Evolutionary conservation across 2,113 vertebrate genomes (phyloP).

Genomic region (Mus spicilegus): DNA sequence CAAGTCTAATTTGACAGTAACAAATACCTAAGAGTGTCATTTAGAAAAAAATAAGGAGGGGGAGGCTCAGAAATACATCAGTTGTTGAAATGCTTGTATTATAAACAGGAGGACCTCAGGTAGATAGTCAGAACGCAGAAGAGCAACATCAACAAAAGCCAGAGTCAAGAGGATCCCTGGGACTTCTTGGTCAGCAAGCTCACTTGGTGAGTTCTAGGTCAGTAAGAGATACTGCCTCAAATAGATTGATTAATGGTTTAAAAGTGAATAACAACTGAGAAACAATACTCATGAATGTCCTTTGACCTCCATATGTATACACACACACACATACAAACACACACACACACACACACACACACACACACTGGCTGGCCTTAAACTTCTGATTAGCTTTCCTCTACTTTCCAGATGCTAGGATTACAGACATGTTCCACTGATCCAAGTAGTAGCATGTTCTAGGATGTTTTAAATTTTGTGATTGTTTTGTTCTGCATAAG

Average conservation of each 20-base stretch:
- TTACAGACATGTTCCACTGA: neutral
- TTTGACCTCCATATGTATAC: neutral
- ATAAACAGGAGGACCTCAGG: too few species aligned
- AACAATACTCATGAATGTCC: neutral
- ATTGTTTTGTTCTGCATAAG: neutral
- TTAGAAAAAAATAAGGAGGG: neutral
- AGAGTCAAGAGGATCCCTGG: neutral
- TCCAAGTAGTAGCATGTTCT: neutral
- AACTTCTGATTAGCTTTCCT: neutral
- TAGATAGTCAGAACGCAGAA: neutral
- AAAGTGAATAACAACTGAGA: neutral
- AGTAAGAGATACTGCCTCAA: neutral
- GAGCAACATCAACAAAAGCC: neutral
- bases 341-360: fast-evolving
- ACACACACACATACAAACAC: neutral
- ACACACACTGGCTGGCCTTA: neutral
- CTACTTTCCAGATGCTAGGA: neutral
- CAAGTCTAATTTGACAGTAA: neutral
- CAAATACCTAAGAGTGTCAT: neutral
- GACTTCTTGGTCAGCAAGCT: neutral
- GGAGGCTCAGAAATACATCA: neutral
- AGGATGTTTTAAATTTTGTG: neutral
- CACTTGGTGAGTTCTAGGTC: neutral
- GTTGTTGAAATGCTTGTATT: neutral
- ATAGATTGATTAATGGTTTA: neutral